Evolutionary conservation across 2,797 vertebrate genomes (phyloP).

Genomic region (Pteronotus mesoamericanus): DNA sequence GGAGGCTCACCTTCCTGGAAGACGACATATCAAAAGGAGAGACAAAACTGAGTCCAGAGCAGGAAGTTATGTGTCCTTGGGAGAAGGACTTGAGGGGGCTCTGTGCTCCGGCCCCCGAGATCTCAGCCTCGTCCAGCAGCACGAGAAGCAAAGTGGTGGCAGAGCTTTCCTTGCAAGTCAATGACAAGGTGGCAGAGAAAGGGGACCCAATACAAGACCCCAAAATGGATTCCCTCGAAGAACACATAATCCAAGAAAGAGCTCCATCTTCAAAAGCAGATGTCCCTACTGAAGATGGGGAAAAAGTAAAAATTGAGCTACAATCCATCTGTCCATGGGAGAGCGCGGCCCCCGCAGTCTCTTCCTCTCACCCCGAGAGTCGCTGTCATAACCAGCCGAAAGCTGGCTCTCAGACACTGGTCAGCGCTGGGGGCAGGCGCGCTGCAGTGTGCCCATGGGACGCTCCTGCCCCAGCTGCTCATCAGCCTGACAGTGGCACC

Average conservation of each 20-base stretch:
- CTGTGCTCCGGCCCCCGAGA: neutral
- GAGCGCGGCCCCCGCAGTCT: neutral
- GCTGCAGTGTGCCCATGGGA: constrained; percentile 58
- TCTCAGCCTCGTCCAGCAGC: neutral
- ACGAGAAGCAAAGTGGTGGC: neutral
- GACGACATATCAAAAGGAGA: constrained; percentile 54
- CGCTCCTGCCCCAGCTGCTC: neutral
- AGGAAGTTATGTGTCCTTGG: constrained; percentile 58
- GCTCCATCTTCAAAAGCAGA: neutral
- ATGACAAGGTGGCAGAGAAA: neutral
- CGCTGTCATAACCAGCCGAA: neutral
- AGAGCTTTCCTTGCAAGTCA: neutral
- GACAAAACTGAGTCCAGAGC: constrained; percentile 52
- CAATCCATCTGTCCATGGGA: neutral
- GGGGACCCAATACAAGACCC: neutral
- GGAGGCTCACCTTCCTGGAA: neutral
- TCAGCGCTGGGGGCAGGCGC: neutral
- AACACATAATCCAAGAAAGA: neutral
- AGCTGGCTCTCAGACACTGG: neutral
- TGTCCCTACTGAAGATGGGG: neutral
- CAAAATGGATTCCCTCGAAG: neutral
- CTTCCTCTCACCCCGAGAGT: neutral
- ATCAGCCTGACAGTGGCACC: neutral
- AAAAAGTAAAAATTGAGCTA: neutral
- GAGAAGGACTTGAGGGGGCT: constrained; percentile 24